These are phyloP conservation scores for Oxyura jamaicensis DNA, from an alignment of 2,113 vertebrate genomes.

Conservation along the genomic window DNA sequence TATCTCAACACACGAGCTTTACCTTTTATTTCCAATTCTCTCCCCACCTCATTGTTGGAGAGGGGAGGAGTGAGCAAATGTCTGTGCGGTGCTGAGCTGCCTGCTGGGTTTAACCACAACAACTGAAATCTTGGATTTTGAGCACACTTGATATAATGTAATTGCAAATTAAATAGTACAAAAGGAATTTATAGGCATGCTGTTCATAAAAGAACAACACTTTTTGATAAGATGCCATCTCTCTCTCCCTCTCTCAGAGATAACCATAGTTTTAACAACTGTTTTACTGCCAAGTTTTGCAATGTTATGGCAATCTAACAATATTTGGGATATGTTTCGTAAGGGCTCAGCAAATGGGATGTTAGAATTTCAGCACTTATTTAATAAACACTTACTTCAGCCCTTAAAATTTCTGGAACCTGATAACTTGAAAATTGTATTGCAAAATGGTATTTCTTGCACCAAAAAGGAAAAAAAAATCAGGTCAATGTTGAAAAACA, in stretches of 20 bases:
- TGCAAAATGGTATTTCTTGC: not conserved
- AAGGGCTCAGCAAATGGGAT: not conserved
- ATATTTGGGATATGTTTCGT: not conserved
- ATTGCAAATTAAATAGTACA: not conserved
- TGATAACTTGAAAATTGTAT: not conserved
- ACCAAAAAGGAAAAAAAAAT: not conserved
- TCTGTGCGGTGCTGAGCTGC: too few relatives aligned
- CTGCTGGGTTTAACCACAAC: too few relatives aligned
- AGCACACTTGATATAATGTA: not conserved
- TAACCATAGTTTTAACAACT: not conserved
- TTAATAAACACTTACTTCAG: not conserved
- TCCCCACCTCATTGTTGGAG: too few relatives aligned
- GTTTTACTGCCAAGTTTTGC: not conserved
- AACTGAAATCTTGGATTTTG: not conserved
- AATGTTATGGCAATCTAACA: not conserved
- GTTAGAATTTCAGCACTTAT: not conserved
- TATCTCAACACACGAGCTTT: too few relatives aligned
- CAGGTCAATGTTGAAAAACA: not conserved
- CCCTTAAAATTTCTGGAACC: not conserved
- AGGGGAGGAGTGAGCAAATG: too few relatives aligned
- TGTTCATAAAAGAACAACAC: not conserved
- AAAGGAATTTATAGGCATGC: not conserved
- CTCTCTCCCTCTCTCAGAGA: not conserved
- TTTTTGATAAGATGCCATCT: not conserved
- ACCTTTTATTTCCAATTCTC: too few relatives aligned